Base-by-base conservation (phyloP, 2,797 vertebrate species). In the Danio tinwini region DNA sequence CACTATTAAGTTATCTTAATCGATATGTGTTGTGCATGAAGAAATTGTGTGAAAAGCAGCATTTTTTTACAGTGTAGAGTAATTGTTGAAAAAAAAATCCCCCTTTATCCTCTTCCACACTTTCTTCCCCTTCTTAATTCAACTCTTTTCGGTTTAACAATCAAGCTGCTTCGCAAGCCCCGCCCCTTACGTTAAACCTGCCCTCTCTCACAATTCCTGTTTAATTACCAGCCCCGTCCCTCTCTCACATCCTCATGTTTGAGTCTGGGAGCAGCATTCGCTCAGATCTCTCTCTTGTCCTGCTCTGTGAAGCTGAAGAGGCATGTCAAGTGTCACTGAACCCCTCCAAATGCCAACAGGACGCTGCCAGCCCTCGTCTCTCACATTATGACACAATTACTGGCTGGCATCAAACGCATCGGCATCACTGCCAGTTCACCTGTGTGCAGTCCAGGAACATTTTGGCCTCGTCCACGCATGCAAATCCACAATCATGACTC, bases 321-420 rank as follows among this genome's bases (percentile, higher is more conserved):
- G 58, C 79, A 68, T 83, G 82, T 86, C 80, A 86, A 78, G 83
- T 87, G 76, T 85, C 81, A 82, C 80, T 39, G 61, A 67, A 76
- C 61, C 65, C 83, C 71, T 68, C 42, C 42, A 75, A 83, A 84
- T 45, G 59, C 76, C 73, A 53, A 80, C 11, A 70, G 70, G 61
- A 84, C 68, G 68, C 72, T 82, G 74, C 78, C 83, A 84, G 77
- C 73, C 76, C 74, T 83, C 77, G 62, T 78, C 62, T 79, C 74
- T 63, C 77, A 83, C 75, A 84, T 85, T 83, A 89, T 81, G 83
- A 80, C 65, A 84, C 64, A 83, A 88, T 85, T 84, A 85, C 76
- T 84, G 65, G 76, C 76, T 81, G 81, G 81, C 82, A 84, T 85
- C 58, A 74, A 80, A 79, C 69, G 39, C 13, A 56, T 16, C 14